Conservation (phyloP, 2,797 vertebrate species). For the Geotrypetes seraphini region DNA sequence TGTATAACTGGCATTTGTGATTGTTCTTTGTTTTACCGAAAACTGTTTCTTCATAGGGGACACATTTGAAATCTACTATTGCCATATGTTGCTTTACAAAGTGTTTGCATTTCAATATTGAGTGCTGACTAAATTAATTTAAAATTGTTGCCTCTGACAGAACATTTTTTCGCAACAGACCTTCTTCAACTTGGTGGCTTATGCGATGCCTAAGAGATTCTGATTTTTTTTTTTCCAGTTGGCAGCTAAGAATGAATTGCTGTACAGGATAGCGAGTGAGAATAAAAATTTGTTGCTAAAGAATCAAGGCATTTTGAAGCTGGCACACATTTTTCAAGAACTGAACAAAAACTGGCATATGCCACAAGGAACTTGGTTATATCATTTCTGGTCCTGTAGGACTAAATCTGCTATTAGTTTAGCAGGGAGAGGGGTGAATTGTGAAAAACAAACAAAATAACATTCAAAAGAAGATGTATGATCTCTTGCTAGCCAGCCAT, state of each 20-base stretch:
- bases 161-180: not conserved
- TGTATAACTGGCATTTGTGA: too few species aligned
- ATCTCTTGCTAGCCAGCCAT: not conserved
- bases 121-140: slow-evolving; percentile 13
- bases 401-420: not conserved
- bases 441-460: not conserved
- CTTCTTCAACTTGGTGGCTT: slow-evolving; percentile 1
- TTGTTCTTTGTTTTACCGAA: slow-evolving; percentile 2
- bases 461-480: not conserved
- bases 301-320: not conserved
- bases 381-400: not conserved
- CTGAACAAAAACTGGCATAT: slow-evolving; percentile 9
- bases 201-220: slow-evolving; percentile 4
- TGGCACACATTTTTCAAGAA: slow-evolving; percentile 4
- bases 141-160: too few species aligned
- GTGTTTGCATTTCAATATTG: slow-evolving; percentile 15
- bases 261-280: slow-evolving; percentile 3
- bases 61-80: slow-evolving; percentile 24
- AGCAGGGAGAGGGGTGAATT: not conserved
- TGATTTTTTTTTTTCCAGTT: slow-evolving; percentile 5
- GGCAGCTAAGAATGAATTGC: not conserved
- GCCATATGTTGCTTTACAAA: slow-evolving; percentile 10
- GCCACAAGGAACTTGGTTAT: not conserved
- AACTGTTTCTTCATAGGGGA: slow-evolving; percentile 7
- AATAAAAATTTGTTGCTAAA: slow-evolving; percentile 1